These are phyloP conservation scores for Meghimatium bilineatum DNA, from an alignment of 2,888 invertebrate species.

Conservation along the genomic window DNA sequence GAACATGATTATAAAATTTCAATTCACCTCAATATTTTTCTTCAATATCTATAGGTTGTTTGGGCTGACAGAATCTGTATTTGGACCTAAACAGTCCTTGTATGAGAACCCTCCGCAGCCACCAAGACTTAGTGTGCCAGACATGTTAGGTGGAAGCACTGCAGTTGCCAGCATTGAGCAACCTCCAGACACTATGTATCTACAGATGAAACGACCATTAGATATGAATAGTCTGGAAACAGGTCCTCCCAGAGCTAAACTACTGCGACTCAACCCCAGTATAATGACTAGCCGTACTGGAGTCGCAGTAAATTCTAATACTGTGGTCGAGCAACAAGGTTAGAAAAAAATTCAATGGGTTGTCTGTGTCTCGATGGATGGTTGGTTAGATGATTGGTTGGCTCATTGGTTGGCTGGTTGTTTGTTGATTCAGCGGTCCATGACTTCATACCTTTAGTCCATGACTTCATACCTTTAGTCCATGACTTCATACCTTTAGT, in stretches of 20 bases:
- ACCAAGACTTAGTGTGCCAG: constrained; percentile 56
- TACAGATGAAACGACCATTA: constrained; percentile 66
- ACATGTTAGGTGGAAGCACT: constrained; percentile 65
- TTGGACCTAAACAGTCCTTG: constrained; percentile 62
- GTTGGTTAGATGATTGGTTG: too few relatives aligned
- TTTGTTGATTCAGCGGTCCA: too few relatives aligned
- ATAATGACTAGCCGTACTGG: background rate
- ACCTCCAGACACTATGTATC: constrained; percentile 61
- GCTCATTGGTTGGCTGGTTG: too few relatives aligned
- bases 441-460: too few relatives aligned
- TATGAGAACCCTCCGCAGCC: constrained; percentile 59
- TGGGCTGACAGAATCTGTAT: constrained; percentile 68
- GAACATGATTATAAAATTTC: background rate
- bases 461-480: too few relatives aligned
- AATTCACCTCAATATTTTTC: background rate
- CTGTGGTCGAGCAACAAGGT: background rate
- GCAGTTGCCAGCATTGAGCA: constrained; percentile 64
- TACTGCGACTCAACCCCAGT: constrained; percentile 34
- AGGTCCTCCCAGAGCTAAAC: constrained; percentile 65
- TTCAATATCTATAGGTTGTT: constrained; percentile 57
- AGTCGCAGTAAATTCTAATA: background rate
- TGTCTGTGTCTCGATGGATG: too few relatives aligned
- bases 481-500: too few relatives aligned
- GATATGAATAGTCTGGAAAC: constrained; percentile 71
- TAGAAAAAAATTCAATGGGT: background rate